Evolutionary conservation across 2,797 vertebrate genomes (phyloP).

Genomic region (Odontamblyopus lacepedii): DNA sequence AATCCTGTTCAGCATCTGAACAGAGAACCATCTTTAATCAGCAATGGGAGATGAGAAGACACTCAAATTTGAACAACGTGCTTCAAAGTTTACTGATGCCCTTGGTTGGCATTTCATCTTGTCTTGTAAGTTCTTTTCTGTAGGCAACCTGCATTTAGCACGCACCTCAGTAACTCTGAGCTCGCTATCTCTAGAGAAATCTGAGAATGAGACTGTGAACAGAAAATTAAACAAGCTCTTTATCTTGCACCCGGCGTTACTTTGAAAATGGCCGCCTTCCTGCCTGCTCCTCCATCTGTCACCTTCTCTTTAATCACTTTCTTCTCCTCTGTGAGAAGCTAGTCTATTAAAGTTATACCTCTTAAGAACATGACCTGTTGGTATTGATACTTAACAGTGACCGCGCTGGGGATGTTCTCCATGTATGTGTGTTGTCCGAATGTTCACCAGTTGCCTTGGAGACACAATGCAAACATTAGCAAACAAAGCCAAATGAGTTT

Average conservation of each 20-base stretch:
- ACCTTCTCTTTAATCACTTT: conserved; percentile 48
- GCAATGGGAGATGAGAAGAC: conserved; percentile 3
- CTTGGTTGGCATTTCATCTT: conserved; percentile 29
- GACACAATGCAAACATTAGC: no score
- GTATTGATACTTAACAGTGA: no score
- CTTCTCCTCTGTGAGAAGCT: conserved; percentile 6
- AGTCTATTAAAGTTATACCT: conserved; percentile 37
- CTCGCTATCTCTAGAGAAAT: conserved; percentile 36
- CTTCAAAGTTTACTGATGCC: conserved; percentile 16
- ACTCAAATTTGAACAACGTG: conserved; percentile 7
- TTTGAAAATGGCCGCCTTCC: conserved; percentile 32
- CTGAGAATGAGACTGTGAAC: conserved; percentile 24
- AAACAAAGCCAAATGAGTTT: no score
- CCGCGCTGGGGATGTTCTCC: no score
- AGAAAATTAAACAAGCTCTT: conserved; percentile 38
- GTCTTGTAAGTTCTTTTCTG: conserved; percentile 3
- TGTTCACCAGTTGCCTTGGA: no score
- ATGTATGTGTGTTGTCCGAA: no score
- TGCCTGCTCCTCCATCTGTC: conserved; percentile 43
- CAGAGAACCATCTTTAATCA: not conserved
- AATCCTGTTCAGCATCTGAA: not conserved
- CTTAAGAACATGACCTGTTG: conserved; percentile 14
- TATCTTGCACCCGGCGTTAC: conserved; percentile 39
- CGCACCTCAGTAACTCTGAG: conserved; percentile 13
- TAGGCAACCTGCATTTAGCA: conserved; percentile 20